Evolutionary conservation across 2,113 vertebrate genomes (phyloP).

Genomic region (Charina bottae): DNA sequence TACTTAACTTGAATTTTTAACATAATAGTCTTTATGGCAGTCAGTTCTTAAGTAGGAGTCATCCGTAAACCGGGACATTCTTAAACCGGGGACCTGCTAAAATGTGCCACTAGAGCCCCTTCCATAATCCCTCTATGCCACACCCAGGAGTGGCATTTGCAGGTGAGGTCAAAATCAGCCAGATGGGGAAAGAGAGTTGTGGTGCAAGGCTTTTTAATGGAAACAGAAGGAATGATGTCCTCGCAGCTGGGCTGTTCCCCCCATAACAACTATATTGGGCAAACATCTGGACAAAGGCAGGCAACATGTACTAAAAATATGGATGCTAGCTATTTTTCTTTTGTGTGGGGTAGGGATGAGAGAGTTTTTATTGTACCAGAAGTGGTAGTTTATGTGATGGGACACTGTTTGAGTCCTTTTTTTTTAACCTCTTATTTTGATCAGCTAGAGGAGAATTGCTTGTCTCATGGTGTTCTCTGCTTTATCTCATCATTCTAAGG

Average conservation of each 20-base stretch:
- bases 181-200: background rate
- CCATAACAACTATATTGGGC: too few species aligned
- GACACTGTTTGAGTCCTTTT: background rate
- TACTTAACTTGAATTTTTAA: too few species aligned
- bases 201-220: background rate
- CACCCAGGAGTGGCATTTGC: too few species aligned
- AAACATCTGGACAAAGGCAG: background rate
- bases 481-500: background rate
- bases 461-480: background rate
- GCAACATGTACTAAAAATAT: background rate
- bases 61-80: too few species aligned
- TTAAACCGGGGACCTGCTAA: too few species aligned
- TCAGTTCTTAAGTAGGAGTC: too few species aligned
- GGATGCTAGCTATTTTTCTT: background rate
- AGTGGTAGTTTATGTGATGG: background rate
- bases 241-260: background rate
- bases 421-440: too few species aligned
- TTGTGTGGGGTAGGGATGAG: background rate
- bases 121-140: too few species aligned
- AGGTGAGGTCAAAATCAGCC: too few species aligned
- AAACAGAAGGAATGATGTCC: background rate
- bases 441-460: background rate
- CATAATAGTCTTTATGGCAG: too few species aligned
- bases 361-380: background rate
- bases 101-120: too few species aligned